Evolutionary conservation across 2,113 vertebrate genomes (phyloP).

Genomic region (Stegastes partitus): DNA sequence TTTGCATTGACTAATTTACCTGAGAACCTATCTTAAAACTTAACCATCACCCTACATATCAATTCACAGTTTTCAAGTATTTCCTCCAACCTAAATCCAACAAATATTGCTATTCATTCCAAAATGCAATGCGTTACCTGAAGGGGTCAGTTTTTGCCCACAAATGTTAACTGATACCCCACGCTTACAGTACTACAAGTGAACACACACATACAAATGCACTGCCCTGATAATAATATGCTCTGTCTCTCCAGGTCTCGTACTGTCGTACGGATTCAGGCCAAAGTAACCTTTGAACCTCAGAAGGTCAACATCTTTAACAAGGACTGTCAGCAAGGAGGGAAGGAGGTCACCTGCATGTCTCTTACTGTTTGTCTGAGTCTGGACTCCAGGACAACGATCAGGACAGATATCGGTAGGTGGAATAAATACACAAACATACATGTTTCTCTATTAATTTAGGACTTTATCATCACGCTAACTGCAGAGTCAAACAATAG

Average conservation of each 20-base stretch:
- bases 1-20: too few species aligned
- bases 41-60: too few species aligned
- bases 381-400: constrained; percentile 82
- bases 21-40: too few species aligned
- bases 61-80: too few species aligned
- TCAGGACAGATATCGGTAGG: constrained; percentile 56
- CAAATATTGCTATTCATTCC: too few species aligned
- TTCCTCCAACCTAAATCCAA: too few species aligned
- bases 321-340: constrained; percentile 90
- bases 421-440: background rate
- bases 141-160: too few species aligned
- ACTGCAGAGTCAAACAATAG: background rate
- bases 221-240: background rate
- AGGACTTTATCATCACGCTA: background rate
- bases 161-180: background rate
- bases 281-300: constrained; percentile 90
- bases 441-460: too few species aligned
- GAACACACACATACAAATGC: accelerated
- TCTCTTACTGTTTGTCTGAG: constrained; percentile 87
- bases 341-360: constrained; percentile 93
- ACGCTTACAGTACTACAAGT: background rate
- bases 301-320: constrained; percentile 95
- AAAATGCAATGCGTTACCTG: background rate
- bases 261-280: constrained; percentile 89
- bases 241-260: constrained; percentile 87